Evolutionary conservation across 2,888 invertebrate species (phyloP).

Genomic region (Himalopsyche japonica): DNA sequence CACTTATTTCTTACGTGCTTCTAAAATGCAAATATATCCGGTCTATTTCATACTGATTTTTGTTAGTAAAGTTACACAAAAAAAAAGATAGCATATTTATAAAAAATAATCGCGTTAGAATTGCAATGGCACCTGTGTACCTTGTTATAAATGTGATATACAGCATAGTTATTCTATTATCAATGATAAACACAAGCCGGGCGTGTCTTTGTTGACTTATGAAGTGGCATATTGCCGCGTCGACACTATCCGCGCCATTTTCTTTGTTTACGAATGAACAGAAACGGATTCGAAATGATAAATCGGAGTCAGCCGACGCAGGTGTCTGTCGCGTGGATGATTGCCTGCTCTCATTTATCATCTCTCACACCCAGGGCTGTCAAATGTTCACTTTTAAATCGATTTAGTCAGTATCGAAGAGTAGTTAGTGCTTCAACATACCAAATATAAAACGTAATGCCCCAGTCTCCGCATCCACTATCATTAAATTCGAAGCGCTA

Average conservation of each 20-base stretch:
- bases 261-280: neutral
- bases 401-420: neutral
- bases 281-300: constrained; percentile 8
- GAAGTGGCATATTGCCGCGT: neutral
- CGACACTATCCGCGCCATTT: neutral
- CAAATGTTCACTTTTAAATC: neutral
- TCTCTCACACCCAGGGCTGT: neutral
- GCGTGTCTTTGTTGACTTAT: neutral
- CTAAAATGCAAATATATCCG: too few relatives aligned
- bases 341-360: constrained; percentile 11
- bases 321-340: constrained; percentile 5
- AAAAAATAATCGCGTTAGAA: too few relatives aligned
- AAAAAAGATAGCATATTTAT: too few relatives aligned
- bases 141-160: neutral
- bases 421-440: too few relatives aligned
- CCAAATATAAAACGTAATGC: too few relatives aligned
- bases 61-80: too few relatives aligned
- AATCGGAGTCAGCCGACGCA: constrained; percentile 16
- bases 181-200: neutral
- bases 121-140: too few relatives aligned
- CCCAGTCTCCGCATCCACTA: too few relatives aligned
- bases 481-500: too few relatives aligned
- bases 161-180: neutral
- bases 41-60: too few relatives aligned
- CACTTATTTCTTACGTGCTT: too few relatives aligned